Base-by-base conservation (phyloP, 2,888 invertebrate genomes). In the Liposcelis brunnea region DNA sequence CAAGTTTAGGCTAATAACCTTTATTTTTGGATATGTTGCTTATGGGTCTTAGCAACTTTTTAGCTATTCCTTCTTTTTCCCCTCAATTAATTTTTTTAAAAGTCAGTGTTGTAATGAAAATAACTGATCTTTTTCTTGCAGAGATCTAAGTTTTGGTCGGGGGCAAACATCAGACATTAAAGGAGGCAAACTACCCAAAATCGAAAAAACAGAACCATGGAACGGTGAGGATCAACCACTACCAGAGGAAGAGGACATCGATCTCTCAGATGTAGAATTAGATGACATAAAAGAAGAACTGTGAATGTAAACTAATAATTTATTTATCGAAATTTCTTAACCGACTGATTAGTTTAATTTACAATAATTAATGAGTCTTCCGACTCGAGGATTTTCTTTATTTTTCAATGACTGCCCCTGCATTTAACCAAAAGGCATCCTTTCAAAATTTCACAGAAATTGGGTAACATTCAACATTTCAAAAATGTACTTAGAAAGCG, bases 171-270 rank as follows among this genome's bases (percentile, higher is more conserved):
- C 84, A 0, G 86, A 93, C 0, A 75, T 93, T 1, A 77, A 75
- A 54, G 89, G 87, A 14, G 81, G 82, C 0, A 71, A 75, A 54
- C 71, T 93, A 59, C 93, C 93, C 7, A 67, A 70, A 51, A 73
- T 90, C 35, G 57, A 64, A 7, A 64, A 65, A 36, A 70, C 73
- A 1, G 79, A 80, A 18, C 68, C 85, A 1, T 97, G 95, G 95
- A 94, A 97, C 61, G 95, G 95, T 14, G 82, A 91, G 59, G 94
- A 97, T 60, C 93, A 85, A 0, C 80, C 82, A 56, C 66, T 84
- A 55, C 86, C 87, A 2, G 71, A 67, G 31, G 84, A 85, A 61
- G 93, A 94, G 56, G 90, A 93, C 52, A 81, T 89, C 50, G 91
- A 93, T 68, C 74, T 93, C 45, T 89, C 87, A 26, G 93, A 94